A percentile compares a stretch with the other conserved stretches of the same genome.
phyloP scores from a whole-genome alignment of 2,888 invertebrate species.

The Busseola fusca region DNA sequence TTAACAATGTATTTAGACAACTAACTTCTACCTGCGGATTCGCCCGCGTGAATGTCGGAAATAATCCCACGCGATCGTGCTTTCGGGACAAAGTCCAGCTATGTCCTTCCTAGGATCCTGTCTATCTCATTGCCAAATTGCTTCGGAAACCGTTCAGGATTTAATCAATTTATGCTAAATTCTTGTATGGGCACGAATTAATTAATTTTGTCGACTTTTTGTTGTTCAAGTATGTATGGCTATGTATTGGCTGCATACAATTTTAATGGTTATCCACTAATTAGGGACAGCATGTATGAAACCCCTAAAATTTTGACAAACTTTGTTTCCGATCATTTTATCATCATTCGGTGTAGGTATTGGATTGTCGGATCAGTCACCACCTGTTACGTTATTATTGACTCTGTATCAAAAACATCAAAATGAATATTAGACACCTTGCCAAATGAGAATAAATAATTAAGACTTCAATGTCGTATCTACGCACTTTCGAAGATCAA shows the following conservation, averaged over 20 bases:
- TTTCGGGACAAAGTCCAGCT: too few species aligned
- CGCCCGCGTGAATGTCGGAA: too few species aligned
- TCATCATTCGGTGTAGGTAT: neutral
- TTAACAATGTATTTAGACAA: too few species aligned
- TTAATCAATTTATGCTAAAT: neutral
- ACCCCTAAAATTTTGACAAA: neutral
- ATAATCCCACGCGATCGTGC: too few species aligned
- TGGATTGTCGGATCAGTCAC: neutral
- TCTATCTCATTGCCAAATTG: too few species aligned
- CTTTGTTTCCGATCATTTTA: neutral
- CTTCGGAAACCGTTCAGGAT: too few species aligned
- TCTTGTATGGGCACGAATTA: neutral
- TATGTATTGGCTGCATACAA: neutral
- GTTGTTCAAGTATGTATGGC: neutral
- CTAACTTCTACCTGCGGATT: too few species aligned
- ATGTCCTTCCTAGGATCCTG: too few species aligned
- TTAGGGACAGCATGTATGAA: neutral
- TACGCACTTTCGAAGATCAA: neutral
- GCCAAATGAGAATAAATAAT: neutral
- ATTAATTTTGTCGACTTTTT: neutral
- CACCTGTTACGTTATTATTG: neutral
- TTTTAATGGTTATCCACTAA: slow-evolving; percentile 1
- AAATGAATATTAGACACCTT: neutral
- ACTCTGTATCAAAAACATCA: neutral
- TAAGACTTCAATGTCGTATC: neutral